Evolutionary conservation across 2,888 invertebrate genomes (phyloP).

Genomic region (Drosophila macrospina): DNA sequence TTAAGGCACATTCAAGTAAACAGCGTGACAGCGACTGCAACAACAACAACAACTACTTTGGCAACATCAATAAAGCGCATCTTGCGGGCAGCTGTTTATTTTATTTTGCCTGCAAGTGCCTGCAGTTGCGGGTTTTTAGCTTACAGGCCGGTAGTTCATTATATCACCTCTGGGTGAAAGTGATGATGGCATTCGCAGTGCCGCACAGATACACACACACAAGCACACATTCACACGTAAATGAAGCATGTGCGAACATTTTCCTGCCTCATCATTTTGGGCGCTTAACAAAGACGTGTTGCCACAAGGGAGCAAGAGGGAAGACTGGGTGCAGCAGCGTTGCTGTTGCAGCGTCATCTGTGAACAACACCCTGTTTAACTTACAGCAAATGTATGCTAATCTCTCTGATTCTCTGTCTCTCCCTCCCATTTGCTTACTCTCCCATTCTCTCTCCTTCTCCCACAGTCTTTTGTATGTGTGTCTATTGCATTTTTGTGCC

Average conservation of each 20-base stretch:
- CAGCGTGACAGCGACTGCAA: conserved; percentile 21
- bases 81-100: conserved; percentile 31
- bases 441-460: neutral
- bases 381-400: conserved; percentile 53
- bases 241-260: conserved; percentile 73
- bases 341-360: conserved; percentile 9
- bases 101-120: conserved; percentile 29
- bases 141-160: conserved; percentile 74
- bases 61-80: conserved; percentile 30
- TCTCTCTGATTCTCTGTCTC: conserved; percentile 28
- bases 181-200: conserved; percentile 77
- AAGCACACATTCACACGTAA: conserved; percentile 33
- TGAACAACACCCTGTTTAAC: conserved; percentile 27
- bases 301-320: too few relatives aligned
- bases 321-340: conserved; percentile 26
- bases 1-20: neutral
- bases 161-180: conserved; percentile 83
- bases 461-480: conserved; percentile 24
- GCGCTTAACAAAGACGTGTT: conserved; percentile 24
- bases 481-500: conserved; percentile 44
- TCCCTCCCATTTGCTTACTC: neutral
- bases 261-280: conserved; percentile 68
- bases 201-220: conserved; percentile 13
- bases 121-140: conserved; percentile 48
- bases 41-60: conserved; percentile 5